Evolutionary conservation across 92 coral and sea anemone species (phyloP), one percentile per base, ranked within the genome.

Genomic region (Epizoanthus rinbou): DNA sequence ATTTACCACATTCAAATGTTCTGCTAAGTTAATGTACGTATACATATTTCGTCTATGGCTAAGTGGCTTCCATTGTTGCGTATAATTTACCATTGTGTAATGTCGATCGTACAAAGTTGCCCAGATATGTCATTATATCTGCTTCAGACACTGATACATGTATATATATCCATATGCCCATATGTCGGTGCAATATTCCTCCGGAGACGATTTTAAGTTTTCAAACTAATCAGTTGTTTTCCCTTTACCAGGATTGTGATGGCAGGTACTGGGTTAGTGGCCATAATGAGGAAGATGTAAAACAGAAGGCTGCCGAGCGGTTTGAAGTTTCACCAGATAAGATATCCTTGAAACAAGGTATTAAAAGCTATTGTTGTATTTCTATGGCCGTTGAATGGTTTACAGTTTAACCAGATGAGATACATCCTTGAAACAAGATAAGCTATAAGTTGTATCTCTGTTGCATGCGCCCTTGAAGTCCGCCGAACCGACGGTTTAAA

Each of bases 241-340:
- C 75, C 56, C 37, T 37, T 89, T 88, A 64, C 7, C 88, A 97
- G 99, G 99, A 97, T 76, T 88, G 82, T 54, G 95, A 96, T 80
- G 98, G 92, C 47, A 96, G 92, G 75, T 97, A 94, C 88, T 97
- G 99, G 99, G 88, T 97, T 72, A 95, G 99, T 82, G 99, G 99
- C 41, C 89, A 93, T n/a, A 91, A 86, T 24, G 98, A 94, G 80
- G 98, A 92, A 69, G 95, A 92, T 86, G 99, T 89, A 3, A 78
- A 75, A 59, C 90, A 87, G 79, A 97, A 97, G 63, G 99, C 99
- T 22, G 98, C 99, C 18, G 86, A 92, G 64, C 82, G 93, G 57
- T 97, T 97, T 91, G 90, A 87, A 56, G 99, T 97, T n/a, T 81
- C 98, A 3, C 88, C 89, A 54, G 99, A 94, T 65, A 94, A 92